Evolutionary conservation across 2,797 vertebrate species (phyloP).

Genomic region (Chiloscyllium punctatum): DNA sequence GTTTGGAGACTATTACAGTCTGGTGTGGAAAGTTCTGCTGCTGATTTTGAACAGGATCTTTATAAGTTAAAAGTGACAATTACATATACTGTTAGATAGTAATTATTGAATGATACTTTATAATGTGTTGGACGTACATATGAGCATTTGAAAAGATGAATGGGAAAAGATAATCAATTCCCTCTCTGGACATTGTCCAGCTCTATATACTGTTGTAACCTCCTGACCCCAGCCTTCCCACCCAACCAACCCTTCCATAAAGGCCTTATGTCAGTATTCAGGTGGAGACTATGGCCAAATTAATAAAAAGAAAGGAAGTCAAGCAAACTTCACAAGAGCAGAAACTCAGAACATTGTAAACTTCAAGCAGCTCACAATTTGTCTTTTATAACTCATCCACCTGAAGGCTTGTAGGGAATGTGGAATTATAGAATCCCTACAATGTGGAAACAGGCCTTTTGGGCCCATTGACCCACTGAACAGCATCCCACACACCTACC

Average conservation of each 20-base stretch:
- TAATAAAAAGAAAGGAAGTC: not conserved
- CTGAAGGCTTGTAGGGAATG: not conserved
- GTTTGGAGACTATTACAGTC: not conserved
- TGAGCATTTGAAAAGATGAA: not conserved
- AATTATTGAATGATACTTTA: not conserved
- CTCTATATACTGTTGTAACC: not conserved
- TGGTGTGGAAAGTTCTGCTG: not conserved
- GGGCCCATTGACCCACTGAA: no score
- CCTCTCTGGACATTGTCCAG: not conserved
- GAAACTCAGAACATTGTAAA: not conserved
- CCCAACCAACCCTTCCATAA: not conserved
- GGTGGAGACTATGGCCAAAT: not conserved
- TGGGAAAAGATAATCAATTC: not conserved
- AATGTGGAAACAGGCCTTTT: no score
- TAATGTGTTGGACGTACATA: not conserved
- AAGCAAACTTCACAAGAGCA: not conserved
- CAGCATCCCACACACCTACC: no score
- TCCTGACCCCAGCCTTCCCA: no score
- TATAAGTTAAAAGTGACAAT: not conserved
- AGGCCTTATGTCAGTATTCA: not conserved
- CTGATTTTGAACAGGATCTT: not conserved
- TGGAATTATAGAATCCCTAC: no score
- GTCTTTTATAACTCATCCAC: not conserved
- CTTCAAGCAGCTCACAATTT: not conserved
- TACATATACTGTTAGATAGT: no score